phyloP scores from a whole-genome alignment of 2,797 vertebrate genomes.

The Neomorphus geoffroyi region DNA sequence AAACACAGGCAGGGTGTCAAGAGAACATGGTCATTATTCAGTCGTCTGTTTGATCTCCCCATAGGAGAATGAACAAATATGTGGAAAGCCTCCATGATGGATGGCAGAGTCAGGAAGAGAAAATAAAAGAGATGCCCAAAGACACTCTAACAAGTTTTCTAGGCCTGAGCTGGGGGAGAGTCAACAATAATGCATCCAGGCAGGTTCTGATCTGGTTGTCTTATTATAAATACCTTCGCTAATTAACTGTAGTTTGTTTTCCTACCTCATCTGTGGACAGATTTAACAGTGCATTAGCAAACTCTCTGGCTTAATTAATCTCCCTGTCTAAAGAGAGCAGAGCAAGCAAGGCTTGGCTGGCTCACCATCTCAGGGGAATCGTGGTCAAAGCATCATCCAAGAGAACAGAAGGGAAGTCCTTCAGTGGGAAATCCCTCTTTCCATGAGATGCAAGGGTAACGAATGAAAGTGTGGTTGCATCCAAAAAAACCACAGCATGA shows the following conservation, averaged over 20 bases:
- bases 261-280: neutral
- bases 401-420: neutral
- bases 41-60: neutral
- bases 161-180: neutral
- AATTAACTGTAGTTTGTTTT: constrained; percentile 5
- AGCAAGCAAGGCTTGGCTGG: neutral
- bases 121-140: neutral
- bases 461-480: neutral
- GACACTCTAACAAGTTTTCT: neutral
- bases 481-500: neutral
- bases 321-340: neutral
- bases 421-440: neutral
- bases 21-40: neutral
- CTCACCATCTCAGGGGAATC: neutral
- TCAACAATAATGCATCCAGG: neutral
- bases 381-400: neutral
- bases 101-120: neutral
- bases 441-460: neutral
- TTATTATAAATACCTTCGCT: constrained; percentile 23
- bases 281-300: constrained; percentile 12
- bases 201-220: neutral
- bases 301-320: constrained; percentile 6
- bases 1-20: neutral
- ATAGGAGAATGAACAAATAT: neutral
- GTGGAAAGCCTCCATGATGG: neutral